phyloP scores from a whole-genome alignment of 1,140 invertebrate species.

The Drosophila pruinosa region DNA sequence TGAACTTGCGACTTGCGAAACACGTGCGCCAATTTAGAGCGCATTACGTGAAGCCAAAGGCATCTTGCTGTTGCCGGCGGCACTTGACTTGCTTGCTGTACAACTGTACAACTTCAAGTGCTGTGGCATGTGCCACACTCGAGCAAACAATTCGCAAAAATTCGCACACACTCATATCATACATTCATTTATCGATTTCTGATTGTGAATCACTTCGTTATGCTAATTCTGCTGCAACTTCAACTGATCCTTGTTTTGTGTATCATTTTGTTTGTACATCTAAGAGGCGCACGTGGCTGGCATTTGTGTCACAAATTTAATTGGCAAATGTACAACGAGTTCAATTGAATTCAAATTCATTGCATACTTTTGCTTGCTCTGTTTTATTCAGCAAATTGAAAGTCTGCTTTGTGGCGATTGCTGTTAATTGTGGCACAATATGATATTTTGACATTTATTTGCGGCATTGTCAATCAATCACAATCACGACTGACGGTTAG shows the following conservation, averaged over 20 bases:
- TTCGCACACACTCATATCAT: neutral
- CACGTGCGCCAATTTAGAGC: conserved; percentile 61
- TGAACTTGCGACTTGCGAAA: conserved; percentile 21
- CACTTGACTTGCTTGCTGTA: conserved; percentile 5
- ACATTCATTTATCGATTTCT: conserved; percentile 62
- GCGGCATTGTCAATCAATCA: conserved; percentile 54
- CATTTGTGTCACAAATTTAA: conserved; percentile 42
- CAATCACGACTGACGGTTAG: conserved; percentile 24
- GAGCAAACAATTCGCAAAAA: neutral
- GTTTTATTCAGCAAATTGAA: neutral
- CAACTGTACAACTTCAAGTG: conserved; percentile 42
- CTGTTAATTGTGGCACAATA: neutral
- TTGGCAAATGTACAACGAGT: conserved; percentile 16
- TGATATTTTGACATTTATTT: conserved; percentile 70
- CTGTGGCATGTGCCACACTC: conserved; percentile 47
- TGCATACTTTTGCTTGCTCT: conserved; percentile 30
- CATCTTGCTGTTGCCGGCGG: conserved; percentile 24
- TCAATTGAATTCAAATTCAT: neutral
- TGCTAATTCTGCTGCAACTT: conserved; percentile 47
- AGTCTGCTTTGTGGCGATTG: neutral
- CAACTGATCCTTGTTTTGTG: conserved; percentile 13
- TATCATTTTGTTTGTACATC: conserved; percentile 3
- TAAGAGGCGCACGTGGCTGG: conserved; percentile 1
- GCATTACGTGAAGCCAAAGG: conserved; percentile 38
- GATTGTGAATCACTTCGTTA: conserved; percentile 52